phyloP scores from a whole-genome alignment of 2,113 vertebrate species.

The Periophthalmodon schlosseri region DNA sequence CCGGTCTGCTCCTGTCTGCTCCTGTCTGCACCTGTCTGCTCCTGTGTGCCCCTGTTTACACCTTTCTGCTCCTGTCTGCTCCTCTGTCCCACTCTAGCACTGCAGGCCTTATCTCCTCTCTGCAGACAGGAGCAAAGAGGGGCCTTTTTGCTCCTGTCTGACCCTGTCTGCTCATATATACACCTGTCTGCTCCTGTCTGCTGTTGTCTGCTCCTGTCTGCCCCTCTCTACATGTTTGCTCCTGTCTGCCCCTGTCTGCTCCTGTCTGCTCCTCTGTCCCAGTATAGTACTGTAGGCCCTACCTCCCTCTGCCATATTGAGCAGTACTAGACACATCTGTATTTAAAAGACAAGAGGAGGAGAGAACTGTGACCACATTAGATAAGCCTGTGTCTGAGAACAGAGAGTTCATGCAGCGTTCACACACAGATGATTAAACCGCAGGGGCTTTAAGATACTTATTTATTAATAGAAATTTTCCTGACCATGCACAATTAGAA shows the following conservation, averaged over 20 bases:
- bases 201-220: too few species aligned
- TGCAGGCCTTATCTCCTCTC: too few species aligned
- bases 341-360: conserved; percentile 38
- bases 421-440: not conserved
- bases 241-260: too few species aligned
- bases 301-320: conserved; percentile 43
- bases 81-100: too few species aligned
- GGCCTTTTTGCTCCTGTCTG: too few species aligned
- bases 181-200: too few species aligned
- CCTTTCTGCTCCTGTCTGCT: not conserved
- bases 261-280: not conserved
- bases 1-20: not conserved
- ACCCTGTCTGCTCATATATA: too few species aligned
- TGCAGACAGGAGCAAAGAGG: too few species aligned
- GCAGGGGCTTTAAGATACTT: too few species aligned
- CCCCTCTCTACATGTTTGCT: too few species aligned
- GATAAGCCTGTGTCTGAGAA: conserved; percentile 20
- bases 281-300: conserved; percentile 5
- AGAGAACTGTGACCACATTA: conserved; percentile 25
- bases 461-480: too few species aligned
- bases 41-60: not conserved
- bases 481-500: too few species aligned
- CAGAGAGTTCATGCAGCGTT: not conserved
- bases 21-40: not conserved
- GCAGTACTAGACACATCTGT: conserved; percentile 34